Percentiles rank a stretch among this genome's conserved stretches.
Evolutionary conservation across 2,797 vertebrate genomes (phyloP).

Genomic region (Acanthurus lineatus): DNA sequence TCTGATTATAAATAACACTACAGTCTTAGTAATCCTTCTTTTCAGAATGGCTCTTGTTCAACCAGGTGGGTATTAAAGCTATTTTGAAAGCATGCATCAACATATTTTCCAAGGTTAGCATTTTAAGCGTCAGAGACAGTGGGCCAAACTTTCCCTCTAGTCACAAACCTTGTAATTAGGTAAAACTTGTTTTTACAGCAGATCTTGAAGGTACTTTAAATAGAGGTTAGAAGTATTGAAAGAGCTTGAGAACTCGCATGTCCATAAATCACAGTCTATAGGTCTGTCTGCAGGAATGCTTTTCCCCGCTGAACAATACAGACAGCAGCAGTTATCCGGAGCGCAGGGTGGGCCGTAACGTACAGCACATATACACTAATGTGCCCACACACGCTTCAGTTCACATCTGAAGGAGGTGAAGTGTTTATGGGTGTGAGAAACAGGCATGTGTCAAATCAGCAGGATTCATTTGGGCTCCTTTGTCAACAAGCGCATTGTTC

Average conservation of each 20-base stretch:
- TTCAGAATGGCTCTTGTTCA: slow-evolving; percentile 29
- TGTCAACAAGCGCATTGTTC: slow-evolving; percentile 6
- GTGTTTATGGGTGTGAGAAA: slow-evolving; percentile 14
- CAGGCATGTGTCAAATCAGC: slow-evolving; percentile 28
- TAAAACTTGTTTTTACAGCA: slow-evolving; percentile 76
- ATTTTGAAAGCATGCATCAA: slow-evolving; percentile 54
- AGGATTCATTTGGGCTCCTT: slow-evolving; percentile 18
- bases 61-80: slow-evolving; percentile 48
- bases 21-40: slow-evolving; percentile 21
- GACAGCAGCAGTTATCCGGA: slow-evolving; percentile 42
- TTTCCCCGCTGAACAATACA: slow-evolving; percentile 46
- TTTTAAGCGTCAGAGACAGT: slow-evolving; percentile 45
- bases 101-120: slow-evolving; percentile 53
- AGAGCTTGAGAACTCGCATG: slow-evolving; percentile 32
- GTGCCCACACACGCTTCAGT: slow-evolving; percentile 33
- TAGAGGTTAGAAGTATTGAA: slow-evolving; percentile 62
- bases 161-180: slow-evolving; percentile 73
- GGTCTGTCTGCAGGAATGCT: slow-evolving; percentile 60
- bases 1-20: slow-evolving; percentile 4
- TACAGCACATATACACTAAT: slow-evolving; percentile 28
- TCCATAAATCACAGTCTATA: slow-evolving; percentile 63
- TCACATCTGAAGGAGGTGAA: slow-evolving; percentile 30
- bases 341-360: slow-evolving; percentile 35
- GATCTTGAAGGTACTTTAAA: slow-evolving; percentile 70
- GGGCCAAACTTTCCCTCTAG: slow-evolving; percentile 70